These are phyloP conservation scores for Drosophila virilis DNA, from an alignment of 1,140 invertebrate genomes.

Conservation along the genomic window DNA sequence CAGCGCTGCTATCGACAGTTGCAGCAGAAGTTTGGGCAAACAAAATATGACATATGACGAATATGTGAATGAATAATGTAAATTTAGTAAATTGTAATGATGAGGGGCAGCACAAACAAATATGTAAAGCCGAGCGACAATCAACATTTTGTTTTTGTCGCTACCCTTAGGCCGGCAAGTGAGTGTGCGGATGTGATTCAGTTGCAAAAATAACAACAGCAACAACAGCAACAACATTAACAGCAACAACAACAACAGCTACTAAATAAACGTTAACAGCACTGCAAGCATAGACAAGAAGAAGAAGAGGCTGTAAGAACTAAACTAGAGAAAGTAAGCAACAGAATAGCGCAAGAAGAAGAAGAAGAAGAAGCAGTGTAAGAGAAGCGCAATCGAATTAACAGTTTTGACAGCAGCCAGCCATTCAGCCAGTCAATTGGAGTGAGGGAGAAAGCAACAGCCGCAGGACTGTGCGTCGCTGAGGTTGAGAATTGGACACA, in stretches of 20 bases:
- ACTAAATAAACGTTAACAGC: not conserved
- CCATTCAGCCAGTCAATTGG: not conserved
- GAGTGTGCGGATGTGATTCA: conserved; percentile 13
- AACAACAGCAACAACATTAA: not conserved
- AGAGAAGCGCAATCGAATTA: not conserved
- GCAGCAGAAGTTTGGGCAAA: not conserved
- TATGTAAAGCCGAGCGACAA: conserved; percentile 70
- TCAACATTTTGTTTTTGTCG: conserved; percentile 54
- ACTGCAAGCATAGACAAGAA: not conserved
- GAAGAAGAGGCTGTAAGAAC: not conserved
- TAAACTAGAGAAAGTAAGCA: not conserved
- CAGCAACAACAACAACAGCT: not conserved
- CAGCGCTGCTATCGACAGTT: conserved; percentile 1
- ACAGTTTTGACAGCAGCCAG: not conserved
- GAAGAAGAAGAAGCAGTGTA: not conserved
- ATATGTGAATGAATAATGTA: conserved; percentile 23
- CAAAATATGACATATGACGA: conserved; percentile 24
- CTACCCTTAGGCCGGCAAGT: conserved; percentile 45
- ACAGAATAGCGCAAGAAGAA: not conserved
- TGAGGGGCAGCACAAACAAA: conserved; percentile 60
- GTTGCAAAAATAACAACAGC: not conserved
- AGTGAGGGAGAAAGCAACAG: not conserved
- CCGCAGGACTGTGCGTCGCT: not conserved
- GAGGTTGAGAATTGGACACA: conserved; percentile 60
- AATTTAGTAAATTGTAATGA: conserved; percentile 24